Evolutionary conservation across 1,140 invertebrate species (phyloP), one percentile per base, ranked within the genome.

Genomic region (Musca domestica): DNA sequence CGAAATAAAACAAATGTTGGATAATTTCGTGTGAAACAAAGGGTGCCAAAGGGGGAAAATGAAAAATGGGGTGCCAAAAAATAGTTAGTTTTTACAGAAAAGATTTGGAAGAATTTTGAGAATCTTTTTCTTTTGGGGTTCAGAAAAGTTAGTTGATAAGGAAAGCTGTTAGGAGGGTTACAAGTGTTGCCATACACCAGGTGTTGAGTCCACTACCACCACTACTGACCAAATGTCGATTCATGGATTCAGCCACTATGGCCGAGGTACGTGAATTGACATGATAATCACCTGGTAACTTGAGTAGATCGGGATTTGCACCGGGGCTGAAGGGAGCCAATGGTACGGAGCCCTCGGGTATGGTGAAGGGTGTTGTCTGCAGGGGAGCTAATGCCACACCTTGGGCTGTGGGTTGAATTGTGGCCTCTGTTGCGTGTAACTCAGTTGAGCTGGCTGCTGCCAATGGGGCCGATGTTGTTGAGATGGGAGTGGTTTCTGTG

Each of bases 321-420:
- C 75, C 74, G n/a, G 81, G 80, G 61, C 77, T 75, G 30, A 86
- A 73, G 1, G 81, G 75, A 9, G 81, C 81, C 48, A 79, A 65
- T 0, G 80, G 74, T 20, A 79, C 74, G 51, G 85, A 86, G 52
- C 85, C 84, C 67, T 84, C 83, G 41, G 80, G 77, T 30, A 80
- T 67, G 1, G 75, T 76, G 34, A 74, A 71, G 69, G 68, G 17
- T 22, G 22, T 56, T n/a, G 64, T 48, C 9, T 61, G 64, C 17
- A 58, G 20, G 17, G 49, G 41, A 7, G 63, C 63, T 22, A 64
- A 68, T 15, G 15, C 47, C 14, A 64, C 67, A 51, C 48, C 48
- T 25, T 41, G 34, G 10, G 34, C 34, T 12, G 10, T 41, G 34
- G 34, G 34, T 41, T 41, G 34, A 9, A 41, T 41, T 2, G 10